phyloP scores from a whole-genome alignment of 2,797 vertebrate species.

The Ispidina lecontei region DNA sequence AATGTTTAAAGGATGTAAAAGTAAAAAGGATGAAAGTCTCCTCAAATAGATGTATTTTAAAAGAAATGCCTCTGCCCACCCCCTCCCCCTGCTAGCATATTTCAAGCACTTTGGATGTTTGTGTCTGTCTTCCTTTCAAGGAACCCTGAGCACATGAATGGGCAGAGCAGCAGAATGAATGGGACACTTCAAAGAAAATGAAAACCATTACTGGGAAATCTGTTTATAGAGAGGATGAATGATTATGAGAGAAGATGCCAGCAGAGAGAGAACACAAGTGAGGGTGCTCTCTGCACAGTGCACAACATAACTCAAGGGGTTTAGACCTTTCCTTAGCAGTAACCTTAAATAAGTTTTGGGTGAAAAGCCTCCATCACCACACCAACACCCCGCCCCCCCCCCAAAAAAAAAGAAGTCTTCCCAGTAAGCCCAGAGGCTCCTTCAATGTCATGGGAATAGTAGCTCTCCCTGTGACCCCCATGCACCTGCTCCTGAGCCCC shows the following conservation, averaged over 20 bases:
- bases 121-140: slow-evolving; percentile 73
- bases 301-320: neutral
- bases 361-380: neutral
- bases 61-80: neutral
- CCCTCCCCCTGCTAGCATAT: slow-evolving; percentile 50
- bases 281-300: neutral
- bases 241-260: slow-evolving; percentile 73
- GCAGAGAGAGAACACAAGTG: slow-evolving; percentile 40
- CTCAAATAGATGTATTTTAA: slow-evolving; percentile 31
- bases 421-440: neutral
- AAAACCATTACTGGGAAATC: slow-evolving; percentile 74
- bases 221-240: slow-evolving; percentile 79
- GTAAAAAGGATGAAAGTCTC: neutral
- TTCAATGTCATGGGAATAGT: neutral
- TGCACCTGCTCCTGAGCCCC: slow-evolving; percentile 39
- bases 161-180: slow-evolving; percentile 74
- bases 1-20: neutral
- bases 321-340: neutral
- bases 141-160: slow-evolving; percentile 74
- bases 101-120: slow-evolving; percentile 75
- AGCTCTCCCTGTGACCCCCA: neutral
- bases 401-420: neutral
- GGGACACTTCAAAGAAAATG: slow-evolving; percentile 78
- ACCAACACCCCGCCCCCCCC: accelerated
- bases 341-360: neutral